phyloP scores from a whole-genome alignment of 2,888 invertebrate genomes.

The Nineta flava region DNA sequence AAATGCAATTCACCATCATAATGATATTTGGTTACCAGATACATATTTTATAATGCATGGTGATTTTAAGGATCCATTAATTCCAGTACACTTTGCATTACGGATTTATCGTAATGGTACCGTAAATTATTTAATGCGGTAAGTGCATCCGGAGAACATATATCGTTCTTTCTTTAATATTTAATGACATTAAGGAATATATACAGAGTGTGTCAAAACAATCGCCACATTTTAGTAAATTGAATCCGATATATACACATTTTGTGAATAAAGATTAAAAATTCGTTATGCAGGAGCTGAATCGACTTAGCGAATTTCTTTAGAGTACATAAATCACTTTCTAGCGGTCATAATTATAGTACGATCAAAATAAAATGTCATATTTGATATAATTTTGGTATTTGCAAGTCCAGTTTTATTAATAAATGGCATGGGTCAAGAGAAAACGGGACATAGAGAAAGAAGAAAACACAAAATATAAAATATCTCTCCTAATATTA shows the following conservation, averaged over 20 bases:
- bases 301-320: too few relatives aligned
- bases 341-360: too few relatives aligned
- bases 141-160: slow-evolving; percentile 23
- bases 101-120: slow-evolving; percentile 86
- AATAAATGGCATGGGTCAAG: too few relatives aligned
- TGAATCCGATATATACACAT: neutral
- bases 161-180: neutral
- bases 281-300: too few relatives aligned
- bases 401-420: too few relatives aligned
- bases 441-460: too few relatives aligned
- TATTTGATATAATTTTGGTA: too few relatives aligned
- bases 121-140: slow-evolving; percentile 87
- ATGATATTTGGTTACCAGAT: slow-evolving; percentile 86
- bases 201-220: neutral
- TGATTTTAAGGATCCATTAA: slow-evolving; percentile 86
- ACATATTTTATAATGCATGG: slow-evolving; percentile 95
- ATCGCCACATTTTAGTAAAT: neutral
- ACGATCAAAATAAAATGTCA: too few relatives aligned
- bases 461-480: too few relatives aligned
- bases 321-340: too few relatives aligned
- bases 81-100: slow-evolving; percentile 84
- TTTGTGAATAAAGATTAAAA: too few relatives aligned
- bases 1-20: slow-evolving; percentile 86
- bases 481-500: too few relatives aligned
- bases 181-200: slow-evolving; percentile 5